These are phyloP conservation scores for Palythoa caribaeorum DNA, from an alignment of 92 coral and sea anemone genomes.

Conservation along the genomic window DNA sequence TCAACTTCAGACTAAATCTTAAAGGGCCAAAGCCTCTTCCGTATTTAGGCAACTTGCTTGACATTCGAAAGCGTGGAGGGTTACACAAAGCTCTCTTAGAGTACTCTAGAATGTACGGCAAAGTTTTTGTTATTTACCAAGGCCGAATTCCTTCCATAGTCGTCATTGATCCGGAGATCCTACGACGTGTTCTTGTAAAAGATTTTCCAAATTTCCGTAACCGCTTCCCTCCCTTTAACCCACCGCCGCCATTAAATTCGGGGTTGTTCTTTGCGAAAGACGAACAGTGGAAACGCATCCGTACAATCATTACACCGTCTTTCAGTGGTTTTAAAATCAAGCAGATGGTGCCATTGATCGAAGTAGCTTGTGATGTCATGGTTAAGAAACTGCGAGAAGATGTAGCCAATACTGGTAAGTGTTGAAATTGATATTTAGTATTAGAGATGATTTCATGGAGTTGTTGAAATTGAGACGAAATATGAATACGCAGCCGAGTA, in stretches of 20 bases:
- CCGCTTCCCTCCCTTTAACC: constrained; percentile 12
- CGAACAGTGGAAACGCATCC: constrained; percentile 40
- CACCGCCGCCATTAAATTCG: constrained; percentile 17
- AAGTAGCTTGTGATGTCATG: constrained; percentile 34
- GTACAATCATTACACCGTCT: constrained; percentile 20
- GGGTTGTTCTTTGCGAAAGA: constrained; percentile 35
- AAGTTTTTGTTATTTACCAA: constrained; percentile 8
- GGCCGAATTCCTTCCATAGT: constrained; percentile 42
- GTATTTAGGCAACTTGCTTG: constrained; percentile 33
- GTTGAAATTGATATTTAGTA: not conserved
- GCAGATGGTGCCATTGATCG: constrained; percentile 38
- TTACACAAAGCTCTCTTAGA: constrained; percentile 33
- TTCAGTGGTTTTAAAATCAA: constrained; percentile 35
- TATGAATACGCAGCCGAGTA: too few relatives aligned
- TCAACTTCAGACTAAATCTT: constrained; percentile 13
- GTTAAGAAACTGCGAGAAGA: constrained; percentile 22
- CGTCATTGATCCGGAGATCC: constrained; percentile 20
- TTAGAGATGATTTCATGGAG: too few relatives aligned
- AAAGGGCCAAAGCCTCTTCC: constrained; percentile 18
- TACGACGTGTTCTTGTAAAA: constrained; percentile 28
- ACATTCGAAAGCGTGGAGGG: constrained; percentile 29
- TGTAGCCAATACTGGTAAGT: constrained; percentile 27
- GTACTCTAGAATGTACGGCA: constrained; percentile 36
- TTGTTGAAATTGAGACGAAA: too few relatives aligned
- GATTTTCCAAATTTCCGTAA: constrained; percentile 20